A percentile compares a stretch with the other conserved stretches of the same genome.
Evolutionary conservation across 2,797 vertebrate genomes (phyloP).

Genomic region (Pagetopsis macropterus): DNA sequence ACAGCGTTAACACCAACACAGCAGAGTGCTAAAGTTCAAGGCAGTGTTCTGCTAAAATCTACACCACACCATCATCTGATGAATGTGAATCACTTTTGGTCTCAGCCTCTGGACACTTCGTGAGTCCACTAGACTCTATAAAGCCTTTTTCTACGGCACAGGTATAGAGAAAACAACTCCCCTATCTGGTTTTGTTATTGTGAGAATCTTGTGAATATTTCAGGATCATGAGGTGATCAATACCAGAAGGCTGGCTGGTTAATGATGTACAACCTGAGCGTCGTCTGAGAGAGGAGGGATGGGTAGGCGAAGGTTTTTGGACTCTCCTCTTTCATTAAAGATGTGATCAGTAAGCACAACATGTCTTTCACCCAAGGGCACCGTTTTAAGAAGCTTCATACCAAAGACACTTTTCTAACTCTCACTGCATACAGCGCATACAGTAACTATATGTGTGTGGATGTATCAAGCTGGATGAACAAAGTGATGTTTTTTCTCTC

Average conservation of each 20-base stretch:
- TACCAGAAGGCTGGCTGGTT: conserved; percentile 74
- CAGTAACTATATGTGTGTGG: conserved; percentile 33
- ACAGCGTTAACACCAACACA: conserved; percentile 21
- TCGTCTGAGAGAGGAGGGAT: conserved; percentile 53
- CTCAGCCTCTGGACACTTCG: conserved; percentile 46
- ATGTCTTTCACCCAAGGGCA: conserved; percentile 69
- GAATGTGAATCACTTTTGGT: conserved; percentile 58
- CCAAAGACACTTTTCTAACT: conserved; percentile 63
- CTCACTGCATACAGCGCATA: conserved; percentile 20
- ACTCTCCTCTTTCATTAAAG: conserved; percentile 75
- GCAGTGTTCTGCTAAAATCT: conserved; percentile 30
- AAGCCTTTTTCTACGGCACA: conserved; percentile 42
- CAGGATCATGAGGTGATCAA: conserved; percentile 77
- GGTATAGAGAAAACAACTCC: conserved; percentile 58
- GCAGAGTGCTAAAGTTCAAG: conserved; percentile 17
- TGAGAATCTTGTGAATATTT: conserved; percentile 77
- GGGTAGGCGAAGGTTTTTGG: conserved; percentile 59
- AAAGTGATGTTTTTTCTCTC: conserved; percentile 7
- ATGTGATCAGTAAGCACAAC: conserved; percentile 77
- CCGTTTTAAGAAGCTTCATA: conserved; percentile 60
- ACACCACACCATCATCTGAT: conserved; percentile 44
- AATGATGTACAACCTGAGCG: conserved; percentile 76
- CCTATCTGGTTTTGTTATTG: conserved; percentile 70
- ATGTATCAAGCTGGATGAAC: background rate
- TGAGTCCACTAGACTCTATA: conserved; percentile 45